A percentile compares a stretch with the other conserved stretches of the same genome.
Evolutionary conservation across 2,797 vertebrate genomes (phyloP).

Genomic region (Valencia hispanica): DNA sequence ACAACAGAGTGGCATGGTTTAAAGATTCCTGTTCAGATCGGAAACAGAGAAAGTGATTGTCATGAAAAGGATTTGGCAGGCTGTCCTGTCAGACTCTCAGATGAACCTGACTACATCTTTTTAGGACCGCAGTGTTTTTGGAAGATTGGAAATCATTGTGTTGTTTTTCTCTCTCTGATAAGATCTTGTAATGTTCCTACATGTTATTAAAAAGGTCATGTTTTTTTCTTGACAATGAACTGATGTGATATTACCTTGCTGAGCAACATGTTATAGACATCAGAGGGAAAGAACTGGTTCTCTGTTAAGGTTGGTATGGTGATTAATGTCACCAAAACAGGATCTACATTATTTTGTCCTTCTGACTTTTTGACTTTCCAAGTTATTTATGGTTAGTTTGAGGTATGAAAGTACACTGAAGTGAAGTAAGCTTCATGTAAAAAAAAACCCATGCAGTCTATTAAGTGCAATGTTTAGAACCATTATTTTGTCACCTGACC

Average conservation of each 20-base stretch:
- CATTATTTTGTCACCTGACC: neutral
- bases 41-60: neutral
- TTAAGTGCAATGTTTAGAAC: neutral
- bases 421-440: neutral
- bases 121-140: neutral
- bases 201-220: too few relatives aligned
- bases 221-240: too few relatives aligned
- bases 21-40: slow-evolving; percentile 82
- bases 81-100: neutral
- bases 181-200: too few relatives aligned
- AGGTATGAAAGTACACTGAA: neutral
- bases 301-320: too few relatives aligned
- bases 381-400: neutral
- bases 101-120: neutral
- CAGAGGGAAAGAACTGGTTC: too few relatives aligned
- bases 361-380: neutral
- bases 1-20: slow-evolving; percentile 83
- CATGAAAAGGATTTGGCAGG: neutral
- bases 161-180: too few relatives aligned
- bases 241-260: too few relatives aligned
- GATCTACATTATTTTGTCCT: too few relatives aligned
- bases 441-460: neutral
- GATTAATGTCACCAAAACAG: too few relatives aligned
- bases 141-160: neutral
- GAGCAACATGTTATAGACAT: too few relatives aligned